phyloP scores from a whole-genome alignment of 2,113 vertebrate genomes.

The Bufo bufo region DNA sequence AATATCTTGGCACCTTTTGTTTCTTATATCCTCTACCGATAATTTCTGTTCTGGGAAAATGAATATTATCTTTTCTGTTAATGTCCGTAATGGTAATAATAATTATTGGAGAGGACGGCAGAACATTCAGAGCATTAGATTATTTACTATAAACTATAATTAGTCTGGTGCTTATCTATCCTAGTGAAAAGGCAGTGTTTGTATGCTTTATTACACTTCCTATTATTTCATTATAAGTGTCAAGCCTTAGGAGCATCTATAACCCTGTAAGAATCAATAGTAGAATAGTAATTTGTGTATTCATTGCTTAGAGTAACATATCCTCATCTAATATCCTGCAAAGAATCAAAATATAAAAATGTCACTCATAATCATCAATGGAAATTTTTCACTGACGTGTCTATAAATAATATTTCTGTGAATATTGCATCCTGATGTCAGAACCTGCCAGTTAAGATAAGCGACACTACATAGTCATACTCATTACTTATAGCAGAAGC shows the following conservation, averaged over 20 bases:
- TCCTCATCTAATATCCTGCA: neutral
- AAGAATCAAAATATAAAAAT: neutral
- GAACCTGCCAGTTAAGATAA: no score
- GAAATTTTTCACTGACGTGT: no score
- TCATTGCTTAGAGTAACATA: neutral
- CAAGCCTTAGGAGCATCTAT: neutral
- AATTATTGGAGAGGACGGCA: neutral
- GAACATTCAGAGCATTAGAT: conserved; percentile 14
- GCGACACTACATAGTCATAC: no score
- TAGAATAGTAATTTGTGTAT: neutral
- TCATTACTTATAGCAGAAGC: no score
- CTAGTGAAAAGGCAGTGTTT: neutral
- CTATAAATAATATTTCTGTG: no score
- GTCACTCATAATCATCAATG: no score
- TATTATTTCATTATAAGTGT: neutral
- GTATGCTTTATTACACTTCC: neutral
- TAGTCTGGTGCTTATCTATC: conserved; percentile 4
- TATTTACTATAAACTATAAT: conserved; percentile 27
- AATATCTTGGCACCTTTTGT: neutral
- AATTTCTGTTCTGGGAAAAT: neutral
- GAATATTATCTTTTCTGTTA: conserved; percentile 16
- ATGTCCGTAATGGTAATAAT: conserved; percentile 10
- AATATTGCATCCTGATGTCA: no score
- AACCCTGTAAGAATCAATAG: neutral
- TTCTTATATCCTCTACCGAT: neutral